These are phyloP conservation scores for Brachirus orientalis DNA, from an alignment of 2,113 vertebrate species.

Conservation along the genomic window DNA sequence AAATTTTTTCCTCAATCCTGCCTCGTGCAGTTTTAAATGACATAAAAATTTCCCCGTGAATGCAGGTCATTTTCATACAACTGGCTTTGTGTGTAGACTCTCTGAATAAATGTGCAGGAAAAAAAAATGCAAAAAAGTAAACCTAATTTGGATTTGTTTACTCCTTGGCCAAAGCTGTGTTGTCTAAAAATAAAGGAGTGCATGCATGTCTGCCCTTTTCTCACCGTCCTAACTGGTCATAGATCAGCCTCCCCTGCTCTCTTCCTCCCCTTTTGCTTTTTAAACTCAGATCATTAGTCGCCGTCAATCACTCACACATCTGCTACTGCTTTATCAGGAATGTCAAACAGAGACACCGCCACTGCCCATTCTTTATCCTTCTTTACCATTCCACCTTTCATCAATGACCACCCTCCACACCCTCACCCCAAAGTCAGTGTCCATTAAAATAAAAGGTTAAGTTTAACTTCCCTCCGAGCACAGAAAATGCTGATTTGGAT, in stretches of 20 bases:
- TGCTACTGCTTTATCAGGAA: no score
- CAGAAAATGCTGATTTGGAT: constrained; percentile 52
- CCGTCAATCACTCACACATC: no score
- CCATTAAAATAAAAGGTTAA: constrained; percentile 58
- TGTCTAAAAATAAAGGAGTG: background rate
- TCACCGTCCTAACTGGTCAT: constrained; percentile 9
- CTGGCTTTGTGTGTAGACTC: background rate
- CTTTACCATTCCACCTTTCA: constrained; percentile 2
- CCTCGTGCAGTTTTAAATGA: background rate
- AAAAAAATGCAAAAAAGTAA: background rate
- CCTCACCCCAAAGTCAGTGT: constrained; percentile 13
- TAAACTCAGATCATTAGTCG: constrained; percentile 33
- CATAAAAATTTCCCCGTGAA: background rate
- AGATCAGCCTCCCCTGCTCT: constrained; percentile 11
- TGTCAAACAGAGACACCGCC: constrained; percentile 52
- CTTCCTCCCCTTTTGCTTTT: constrained; percentile 7
- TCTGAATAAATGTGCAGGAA: background rate
- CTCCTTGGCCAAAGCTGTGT: background rate
- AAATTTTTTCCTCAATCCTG: no score
- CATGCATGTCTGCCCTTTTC: constrained; percentile 12
- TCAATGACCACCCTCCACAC: no score
- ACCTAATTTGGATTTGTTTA: background rate
- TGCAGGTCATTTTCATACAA: background rate
- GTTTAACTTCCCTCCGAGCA: constrained; percentile 48
- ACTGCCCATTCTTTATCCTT: background rate